A percentile compares a stretch with the other conserved stretches of the same genome.
Evolutionary conservation across 2,113 vertebrate genomes (phyloP).

Genomic region (Salminus brasiliensis): DNA sequence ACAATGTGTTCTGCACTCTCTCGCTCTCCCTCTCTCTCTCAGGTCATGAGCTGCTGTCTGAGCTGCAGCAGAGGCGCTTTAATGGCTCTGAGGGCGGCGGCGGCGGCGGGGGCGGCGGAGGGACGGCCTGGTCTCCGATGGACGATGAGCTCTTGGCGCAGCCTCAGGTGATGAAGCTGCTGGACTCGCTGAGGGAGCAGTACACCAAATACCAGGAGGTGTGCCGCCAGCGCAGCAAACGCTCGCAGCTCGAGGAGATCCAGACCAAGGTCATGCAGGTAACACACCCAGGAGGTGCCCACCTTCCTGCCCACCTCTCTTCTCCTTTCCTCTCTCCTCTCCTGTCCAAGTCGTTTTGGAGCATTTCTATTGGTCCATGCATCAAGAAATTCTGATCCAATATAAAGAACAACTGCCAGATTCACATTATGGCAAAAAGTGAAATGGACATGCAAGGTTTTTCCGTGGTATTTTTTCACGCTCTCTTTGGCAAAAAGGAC

Average conservation of each 20-base stretch:
- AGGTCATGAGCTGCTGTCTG: slow-evolving; percentile 96
- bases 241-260: slow-evolving; percentile 94
- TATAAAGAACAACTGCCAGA: no score
- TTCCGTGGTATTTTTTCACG: no score
- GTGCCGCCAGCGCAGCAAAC: slow-evolving; percentile 94
- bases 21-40: slow-evolving; percentile 30
- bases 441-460: no score
- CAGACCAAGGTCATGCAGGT: slow-evolving; percentile 99
- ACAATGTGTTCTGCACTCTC: no score
- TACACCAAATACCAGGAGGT: slow-evolving; percentile 97
- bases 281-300: slow-evolving; percentile 18
- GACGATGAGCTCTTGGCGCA: slow-evolving; percentile 96
- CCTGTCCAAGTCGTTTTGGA: no score
- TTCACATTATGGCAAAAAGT: no score
- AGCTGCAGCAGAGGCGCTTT: slow-evolving; percentile 95
- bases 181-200: slow-evolving; percentile 94
- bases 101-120: slow-evolving; percentile 68
- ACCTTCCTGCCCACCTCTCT: not conserved
- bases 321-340: not conserved
- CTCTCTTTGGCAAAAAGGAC: no score
- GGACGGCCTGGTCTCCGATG: slow-evolving; percentile 95
- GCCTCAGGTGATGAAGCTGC: slow-evolving; percentile 95
- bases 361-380: no score
- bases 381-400: no score
- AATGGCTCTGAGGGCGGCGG: slow-evolving; percentile 89